A percentile compares a stretch with the other conserved stretches of the same genome.
phyloP scores from a whole-genome alignment of 1,140 invertebrate species.

The Maconellicoccus hirsutus region DNA sequence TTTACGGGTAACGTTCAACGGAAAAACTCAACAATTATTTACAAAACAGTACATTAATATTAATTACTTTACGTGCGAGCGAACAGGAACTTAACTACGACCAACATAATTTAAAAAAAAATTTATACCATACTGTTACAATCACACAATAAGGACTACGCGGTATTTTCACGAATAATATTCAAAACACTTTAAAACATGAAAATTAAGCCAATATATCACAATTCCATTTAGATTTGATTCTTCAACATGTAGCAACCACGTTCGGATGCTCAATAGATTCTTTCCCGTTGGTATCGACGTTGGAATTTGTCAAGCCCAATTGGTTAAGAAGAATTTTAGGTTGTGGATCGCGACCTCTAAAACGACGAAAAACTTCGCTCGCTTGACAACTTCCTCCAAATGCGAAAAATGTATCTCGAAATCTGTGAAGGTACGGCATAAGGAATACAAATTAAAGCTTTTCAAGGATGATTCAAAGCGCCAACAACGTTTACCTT shows the following conservation, averaged over 20 bases:
- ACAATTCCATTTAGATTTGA: not conserved
- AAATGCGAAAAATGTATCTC: slow-evolving; percentile 70
- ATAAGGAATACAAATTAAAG: slow-evolving; percentile 21
- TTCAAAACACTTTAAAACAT: not conserved
- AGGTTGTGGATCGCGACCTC: slow-evolving; percentile 78
- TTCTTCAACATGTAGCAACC: not conserved
- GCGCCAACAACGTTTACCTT: slow-evolving; percentile 29
- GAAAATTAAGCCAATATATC: not conserved
- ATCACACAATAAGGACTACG: too few species aligned
- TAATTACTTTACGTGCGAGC: too few species aligned
- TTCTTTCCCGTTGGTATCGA: not conserved
- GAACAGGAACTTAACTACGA: too few species aligned
- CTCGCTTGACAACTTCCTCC: slow-evolving; percentile 65
- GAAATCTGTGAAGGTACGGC: slow-evolving; percentile 51
- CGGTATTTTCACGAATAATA: too few species aligned
- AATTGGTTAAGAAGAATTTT: slow-evolving; percentile 62
- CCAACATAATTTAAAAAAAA: too few species aligned
- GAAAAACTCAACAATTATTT: too few species aligned
- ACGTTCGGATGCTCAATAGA: not conserved
- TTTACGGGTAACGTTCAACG: too few species aligned
- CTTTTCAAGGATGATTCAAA: not conserved
- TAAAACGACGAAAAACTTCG: slow-evolving; percentile 78
- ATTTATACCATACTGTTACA: too few species aligned
- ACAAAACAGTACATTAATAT: too few species aligned
- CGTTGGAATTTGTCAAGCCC: slow-evolving; percentile 31